Conservation (phyloP, 2,888 invertebrate genomes). For the Atethmia centrago region DNA sequence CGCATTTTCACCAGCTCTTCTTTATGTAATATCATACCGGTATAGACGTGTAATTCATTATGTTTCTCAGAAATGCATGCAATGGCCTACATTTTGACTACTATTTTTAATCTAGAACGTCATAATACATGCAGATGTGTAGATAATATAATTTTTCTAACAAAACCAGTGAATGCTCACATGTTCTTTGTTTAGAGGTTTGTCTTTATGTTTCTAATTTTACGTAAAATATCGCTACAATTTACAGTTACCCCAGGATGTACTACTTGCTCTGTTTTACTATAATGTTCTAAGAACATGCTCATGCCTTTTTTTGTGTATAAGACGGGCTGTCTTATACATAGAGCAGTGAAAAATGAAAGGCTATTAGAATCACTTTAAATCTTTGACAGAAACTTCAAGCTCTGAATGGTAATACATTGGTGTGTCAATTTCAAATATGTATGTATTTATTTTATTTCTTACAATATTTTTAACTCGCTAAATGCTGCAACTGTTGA, state of each 20-base stretch:
- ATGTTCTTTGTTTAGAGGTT: not conserved
- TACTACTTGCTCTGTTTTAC: not conserved
- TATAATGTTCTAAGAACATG: no score
- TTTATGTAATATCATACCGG: constrained; percentile 62
- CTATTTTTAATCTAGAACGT: constrained; percentile 27
- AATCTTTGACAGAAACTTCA: not conserved
- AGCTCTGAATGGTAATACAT: not conserved
- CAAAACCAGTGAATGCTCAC: constrained; percentile 7
- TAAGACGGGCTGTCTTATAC: no score
- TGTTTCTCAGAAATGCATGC: constrained; percentile 46
- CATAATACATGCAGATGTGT: not conserved
- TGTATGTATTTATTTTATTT: no score
- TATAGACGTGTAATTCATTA: constrained; percentile 37
- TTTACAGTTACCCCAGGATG: constrained; percentile 14
- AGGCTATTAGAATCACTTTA: not conserved
- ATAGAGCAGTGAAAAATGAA: not conserved
- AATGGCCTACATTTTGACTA: constrained; percentile 43
- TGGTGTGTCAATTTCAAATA: constrained; percentile 2
- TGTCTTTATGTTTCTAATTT: not conserved
- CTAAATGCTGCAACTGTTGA: no score
- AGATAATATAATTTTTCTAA: constrained; percentile 7
- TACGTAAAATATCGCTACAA: not conserved
- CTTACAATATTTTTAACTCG: no score
- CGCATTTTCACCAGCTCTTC: not conserved
- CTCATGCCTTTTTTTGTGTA: no score